Conservation (phyloP, 37 sponge, comb jelly and placozoan species). For the Cliona cf. orientalis region DNA sequence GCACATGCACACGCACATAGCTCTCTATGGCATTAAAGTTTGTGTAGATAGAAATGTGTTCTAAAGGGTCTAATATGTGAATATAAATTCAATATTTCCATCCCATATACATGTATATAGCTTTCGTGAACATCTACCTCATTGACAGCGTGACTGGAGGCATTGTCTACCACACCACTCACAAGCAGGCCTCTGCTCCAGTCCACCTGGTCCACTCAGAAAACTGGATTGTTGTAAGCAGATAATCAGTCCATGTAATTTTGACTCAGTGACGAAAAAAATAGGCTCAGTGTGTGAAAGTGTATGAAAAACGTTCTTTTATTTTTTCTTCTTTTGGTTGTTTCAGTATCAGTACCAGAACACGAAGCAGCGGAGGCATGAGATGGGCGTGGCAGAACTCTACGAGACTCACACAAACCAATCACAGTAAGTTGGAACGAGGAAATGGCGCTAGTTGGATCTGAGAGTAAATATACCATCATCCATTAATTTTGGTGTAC, state of each 20-base stretch:
- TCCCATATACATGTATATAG: neutral
- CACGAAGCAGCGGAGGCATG: slow-evolving; percentile 63
- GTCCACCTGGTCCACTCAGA: slow-evolving; percentile 86
- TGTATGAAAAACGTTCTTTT: slow-evolving; percentile 8
- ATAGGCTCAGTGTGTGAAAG: slow-evolving; percentile 18
- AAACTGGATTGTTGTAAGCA: slow-evolving; percentile 91
- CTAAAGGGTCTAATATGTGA: neutral
- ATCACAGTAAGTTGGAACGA: slow-evolving; percentile 31
- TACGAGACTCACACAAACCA: slow-evolving; percentile 56
- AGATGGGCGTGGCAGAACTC: slow-evolving; percentile 78
- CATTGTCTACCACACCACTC: slow-evolving; percentile 72
- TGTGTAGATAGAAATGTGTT: too few species aligned
- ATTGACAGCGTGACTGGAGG: slow-evolving; percentile 87
- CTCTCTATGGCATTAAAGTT: neutral
- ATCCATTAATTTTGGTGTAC: too few species aligned
- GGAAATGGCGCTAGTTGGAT: too few species aligned
- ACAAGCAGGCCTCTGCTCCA: slow-evolving; percentile 78
- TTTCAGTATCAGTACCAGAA: slow-evolving; percentile 70
- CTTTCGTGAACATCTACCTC: slow-evolving; percentile 65
- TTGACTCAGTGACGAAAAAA: neutral
- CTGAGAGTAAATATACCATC: neutral
- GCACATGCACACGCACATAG: slow-evolving; percentile 5
- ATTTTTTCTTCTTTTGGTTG: neutral
- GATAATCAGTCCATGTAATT: neutral
- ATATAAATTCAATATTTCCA: too few species aligned